These are phyloP conservation scores for Carettochelys insculpta DNA, from an alignment of 2,113 vertebrate genomes.

Conservation along the genomic window DNA sequence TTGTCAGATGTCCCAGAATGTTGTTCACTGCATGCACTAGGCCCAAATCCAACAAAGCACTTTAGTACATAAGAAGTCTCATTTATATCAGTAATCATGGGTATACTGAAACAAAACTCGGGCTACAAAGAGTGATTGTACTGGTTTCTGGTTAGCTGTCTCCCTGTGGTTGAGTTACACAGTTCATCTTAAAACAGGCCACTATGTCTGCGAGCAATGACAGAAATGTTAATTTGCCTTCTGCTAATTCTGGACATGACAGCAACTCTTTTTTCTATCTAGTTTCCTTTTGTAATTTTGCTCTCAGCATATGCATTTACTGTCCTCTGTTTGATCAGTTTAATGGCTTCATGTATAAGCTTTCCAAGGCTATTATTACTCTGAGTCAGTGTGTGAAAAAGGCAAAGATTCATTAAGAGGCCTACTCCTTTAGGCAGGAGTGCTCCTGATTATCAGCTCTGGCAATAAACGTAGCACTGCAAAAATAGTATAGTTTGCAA, in stretches of 20 bases:
- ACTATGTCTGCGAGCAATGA: neutral
- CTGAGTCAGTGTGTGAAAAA: constrained; percentile 39
- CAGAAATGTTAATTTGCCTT: constrained; percentile 22
- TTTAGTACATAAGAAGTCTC: neutral
- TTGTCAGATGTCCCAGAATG: too few relatives aligned
- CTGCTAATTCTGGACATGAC: constrained; percentile 31
- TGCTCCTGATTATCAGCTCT: neutral
- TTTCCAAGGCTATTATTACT: constrained; percentile 33
- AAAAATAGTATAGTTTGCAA: neutral
- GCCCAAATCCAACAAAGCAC: neutral
- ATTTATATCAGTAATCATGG: neutral
- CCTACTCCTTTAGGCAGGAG: constrained; percentile 28
- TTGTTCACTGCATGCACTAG: neutral
- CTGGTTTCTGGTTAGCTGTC: neutral
- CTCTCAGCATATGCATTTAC: neutral
- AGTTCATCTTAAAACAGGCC: neutral
- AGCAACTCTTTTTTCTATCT: constrained; percentile 22
- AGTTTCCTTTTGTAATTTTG: constrained; percentile 39
- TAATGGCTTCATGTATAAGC: neutral
- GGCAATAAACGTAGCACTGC: constrained; percentile 17
- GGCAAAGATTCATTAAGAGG: constrained; percentile 36
- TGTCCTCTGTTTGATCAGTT: constrained; percentile 38
- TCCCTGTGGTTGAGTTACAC: neutral
- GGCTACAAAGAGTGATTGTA: neutral
- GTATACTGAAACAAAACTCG: neutral